Evolutionary conservation across 1,140 invertebrate species (phyloP), one percentile per base, ranked within the genome.

Genomic region (Lethrus apterus): DNA sequence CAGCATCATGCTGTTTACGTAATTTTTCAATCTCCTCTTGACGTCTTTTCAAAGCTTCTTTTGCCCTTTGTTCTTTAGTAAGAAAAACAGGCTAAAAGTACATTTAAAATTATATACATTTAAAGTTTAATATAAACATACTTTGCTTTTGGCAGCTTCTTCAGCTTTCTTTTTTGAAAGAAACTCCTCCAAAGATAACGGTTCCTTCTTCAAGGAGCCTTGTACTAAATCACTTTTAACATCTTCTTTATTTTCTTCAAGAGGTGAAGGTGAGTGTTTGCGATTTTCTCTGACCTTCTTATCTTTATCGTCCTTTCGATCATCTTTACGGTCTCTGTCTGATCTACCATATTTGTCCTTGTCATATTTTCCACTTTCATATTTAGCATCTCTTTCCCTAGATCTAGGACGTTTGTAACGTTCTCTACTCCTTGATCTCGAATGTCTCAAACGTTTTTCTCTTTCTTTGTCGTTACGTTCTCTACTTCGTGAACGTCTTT

Each of bases 81-180:
- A 99, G 71, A 69, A 99, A 99, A 35, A 97, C 94, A 0, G 96
- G 96, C 73, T 81, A 57, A 50, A 69, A 65, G 49, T 31, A 24
- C 4, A 20, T 33, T 18, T 23, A 38, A 8, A 20, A 9, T 2
- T 7, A 44, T 20, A 11, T 10, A n/a, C 32, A 19, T 21, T 4
- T 46, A 46, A 23, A 26, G 4, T 1, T 47, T n/a, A 15, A 47
- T 30, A 10, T 15, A 23, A 3, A 48, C 33, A 49, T 60, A 78
- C 75, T 60, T 95, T 95, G 45, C 86, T 85, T 30, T 85, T 81
- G 15, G 89, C 89, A 56, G 87, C 86, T 69, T 98, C 93, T 66
- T 97, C 93, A 2, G 90, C 89, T 66, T 98, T 95, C 61, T 97
- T 97, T 63, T 96, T 97, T 0, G 91, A 84, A 13, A 99, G 67